Conservation (phyloP, 92 coral and sea anemone species). For the Umimayanthus chanpuru region DNA sequence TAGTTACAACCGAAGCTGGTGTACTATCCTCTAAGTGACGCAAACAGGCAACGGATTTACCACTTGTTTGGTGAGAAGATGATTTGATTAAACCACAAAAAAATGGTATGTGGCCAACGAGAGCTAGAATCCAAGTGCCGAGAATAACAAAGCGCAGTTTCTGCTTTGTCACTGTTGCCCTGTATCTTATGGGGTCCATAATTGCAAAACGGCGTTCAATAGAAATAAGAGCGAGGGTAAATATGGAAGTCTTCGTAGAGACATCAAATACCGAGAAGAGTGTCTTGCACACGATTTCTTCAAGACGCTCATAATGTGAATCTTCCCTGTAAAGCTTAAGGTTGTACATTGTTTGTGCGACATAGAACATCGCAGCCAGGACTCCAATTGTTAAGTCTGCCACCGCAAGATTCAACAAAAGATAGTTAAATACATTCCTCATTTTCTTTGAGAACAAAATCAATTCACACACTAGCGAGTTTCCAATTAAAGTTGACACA, state of each 20-base stretch:
- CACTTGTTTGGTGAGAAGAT: background rate
- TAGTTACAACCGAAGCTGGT: background rate
- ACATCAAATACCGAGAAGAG: background rate
- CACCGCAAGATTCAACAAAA: constrained; percentile 3
- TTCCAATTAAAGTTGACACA: background rate
- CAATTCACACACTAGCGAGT: background rate
- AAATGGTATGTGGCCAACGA: background rate
- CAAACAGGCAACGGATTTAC: background rate
- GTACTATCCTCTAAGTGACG: background rate
- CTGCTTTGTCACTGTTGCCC: background rate
- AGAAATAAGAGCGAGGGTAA: background rate
- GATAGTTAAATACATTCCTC: constrained; percentile 22
- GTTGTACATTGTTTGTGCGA: background rate
- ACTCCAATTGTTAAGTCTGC: constrained; percentile 6
- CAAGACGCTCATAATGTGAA: background rate
- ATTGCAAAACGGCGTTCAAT: constrained; percentile 25
- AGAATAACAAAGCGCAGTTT: constrained; percentile 7
- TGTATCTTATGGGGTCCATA: constrained; percentile 7
- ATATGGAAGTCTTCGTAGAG: background rate
- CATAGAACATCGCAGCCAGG: background rate
- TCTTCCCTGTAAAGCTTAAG: background rate
- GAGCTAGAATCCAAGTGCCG: constrained; percentile 17
- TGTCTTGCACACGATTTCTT: constrained; percentile 18
- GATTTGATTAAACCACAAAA: background rate
- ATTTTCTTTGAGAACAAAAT: constrained; percentile 16